Conservation (phyloP, 2,888 invertebrate genomes). For the Metacarcinus magister region DNA sequence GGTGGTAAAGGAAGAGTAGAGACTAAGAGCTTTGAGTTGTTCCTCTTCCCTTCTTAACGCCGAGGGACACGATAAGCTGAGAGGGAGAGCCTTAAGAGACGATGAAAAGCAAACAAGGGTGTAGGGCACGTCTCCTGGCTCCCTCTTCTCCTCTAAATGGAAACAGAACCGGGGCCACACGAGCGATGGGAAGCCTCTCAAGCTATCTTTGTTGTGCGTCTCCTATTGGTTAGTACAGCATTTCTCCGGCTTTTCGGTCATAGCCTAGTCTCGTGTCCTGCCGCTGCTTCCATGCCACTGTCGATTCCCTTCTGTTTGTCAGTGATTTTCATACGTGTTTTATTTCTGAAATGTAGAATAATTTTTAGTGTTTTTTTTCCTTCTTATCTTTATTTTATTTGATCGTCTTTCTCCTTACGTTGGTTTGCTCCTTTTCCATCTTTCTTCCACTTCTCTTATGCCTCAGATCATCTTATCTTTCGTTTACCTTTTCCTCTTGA, state of each 20-base stretch:
- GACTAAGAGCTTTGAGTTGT: background rate
- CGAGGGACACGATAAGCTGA: background rate
- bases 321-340: background rate
- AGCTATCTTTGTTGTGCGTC: background rate
- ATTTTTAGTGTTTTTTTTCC: background rate
- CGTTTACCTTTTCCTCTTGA: background rate
- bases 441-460: background rate
- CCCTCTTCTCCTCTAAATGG: background rate
- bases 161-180: background rate
- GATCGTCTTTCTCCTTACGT: background rate
- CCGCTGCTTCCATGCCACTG: background rate
- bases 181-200: slow-evolving; percentile 26
- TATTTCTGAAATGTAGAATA: background rate
- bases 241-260: slow-evolving; percentile 18
- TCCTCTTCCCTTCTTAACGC: background rate
- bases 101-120: background rate
- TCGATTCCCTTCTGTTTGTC: background rate
- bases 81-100: background rate
- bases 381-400: background rate
- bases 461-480: background rate
- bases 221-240: background rate
- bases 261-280: background rate
- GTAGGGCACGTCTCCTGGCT: background rate
- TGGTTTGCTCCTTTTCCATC: background rate
- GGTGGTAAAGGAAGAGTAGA: background rate